phyloP scores from a whole-genome alignment of 2,797 vertebrate genomes.

The Melanotaenia maccullochi region DNA sequence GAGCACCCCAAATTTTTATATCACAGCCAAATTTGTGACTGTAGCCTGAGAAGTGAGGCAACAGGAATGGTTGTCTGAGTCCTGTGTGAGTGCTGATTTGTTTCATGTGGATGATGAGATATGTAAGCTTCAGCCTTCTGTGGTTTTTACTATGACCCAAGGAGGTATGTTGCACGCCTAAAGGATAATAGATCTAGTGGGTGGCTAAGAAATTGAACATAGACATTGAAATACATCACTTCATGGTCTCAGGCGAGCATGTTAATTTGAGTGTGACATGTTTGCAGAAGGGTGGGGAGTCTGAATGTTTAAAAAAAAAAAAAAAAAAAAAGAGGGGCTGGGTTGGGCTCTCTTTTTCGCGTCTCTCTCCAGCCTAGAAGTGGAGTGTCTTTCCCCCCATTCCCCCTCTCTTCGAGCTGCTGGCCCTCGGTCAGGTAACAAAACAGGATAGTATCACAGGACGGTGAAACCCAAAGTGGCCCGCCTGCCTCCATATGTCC shows the following conservation, averaged over 20 bases:
- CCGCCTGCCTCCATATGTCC: constrained; percentile 82
- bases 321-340: constrained; percentile 35
- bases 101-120: constrained; percentile 64
- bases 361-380: constrained; percentile 86
- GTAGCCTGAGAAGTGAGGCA: constrained; percentile 41
- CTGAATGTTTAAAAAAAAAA: constrained; percentile 46
- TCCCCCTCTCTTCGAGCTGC: constrained; percentile 76
- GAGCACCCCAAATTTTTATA: constrained; percentile 59
- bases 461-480: constrained; percentile 85
- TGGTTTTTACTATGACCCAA: constrained; percentile 55
- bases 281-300: constrained; percentile 65
- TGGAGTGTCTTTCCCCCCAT: constrained; percentile 76
- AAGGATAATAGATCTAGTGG: constrained; percentile 56
- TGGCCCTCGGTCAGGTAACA: constrained; percentile 86
- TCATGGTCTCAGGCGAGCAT: constrained; percentile 54
- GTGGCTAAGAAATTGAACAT: constrained; percentile 61
- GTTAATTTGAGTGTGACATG: constrained; percentile 77
- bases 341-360: constrained; percentile 82
- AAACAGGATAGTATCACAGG: constrained; percentile 90
- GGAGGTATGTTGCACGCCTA: constrained; percentile 53
- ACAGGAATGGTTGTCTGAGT: constrained; percentile 47
- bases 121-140: constrained; percentile 62
- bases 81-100: constrained; percentile 59
- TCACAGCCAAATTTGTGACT: constrained; percentile 31
- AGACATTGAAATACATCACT: constrained; percentile 65